A percentile compares a stretch with the other conserved stretches of the same genome.
Evolutionary conservation across 2,888 invertebrate genomes (phyloP).

Genomic region (Euzophera pinguis): DNA sequence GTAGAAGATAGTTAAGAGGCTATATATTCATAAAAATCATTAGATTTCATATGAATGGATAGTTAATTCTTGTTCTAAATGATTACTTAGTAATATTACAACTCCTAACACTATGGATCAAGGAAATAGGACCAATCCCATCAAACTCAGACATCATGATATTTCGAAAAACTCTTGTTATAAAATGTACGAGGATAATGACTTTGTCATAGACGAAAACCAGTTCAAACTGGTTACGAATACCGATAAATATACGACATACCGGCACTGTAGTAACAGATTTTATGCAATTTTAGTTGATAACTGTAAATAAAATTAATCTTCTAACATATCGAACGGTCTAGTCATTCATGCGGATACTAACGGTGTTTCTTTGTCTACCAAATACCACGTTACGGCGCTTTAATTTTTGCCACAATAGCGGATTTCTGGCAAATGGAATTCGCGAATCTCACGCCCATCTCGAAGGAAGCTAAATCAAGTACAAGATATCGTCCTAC

Average conservation of each 20-base stretch:
- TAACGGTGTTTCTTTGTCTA: constrained; percentile 43
- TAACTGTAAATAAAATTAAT: constrained; percentile 47
- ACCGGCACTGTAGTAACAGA: constrained; percentile 22
- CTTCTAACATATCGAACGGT: constrained; percentile 32
- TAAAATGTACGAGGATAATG: not conserved
- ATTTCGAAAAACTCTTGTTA: too few species aligned
- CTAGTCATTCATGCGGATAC: constrained; percentile 48
- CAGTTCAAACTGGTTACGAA: constrained; percentile 8
- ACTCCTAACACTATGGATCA: too few species aligned
- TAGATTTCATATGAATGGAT: too few species aligned
- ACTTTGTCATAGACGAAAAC: constrained; percentile 5
- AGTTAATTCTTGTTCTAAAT: too few species aligned
- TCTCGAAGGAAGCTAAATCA: constrained; percentile 27
- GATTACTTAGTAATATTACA: too few species aligned
- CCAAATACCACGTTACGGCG: constrained; percentile 16
- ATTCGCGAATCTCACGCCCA: constrained; percentile 34
- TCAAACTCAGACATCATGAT: too few species aligned
- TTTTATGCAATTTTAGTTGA: constrained; percentile 37
- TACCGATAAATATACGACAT: constrained; percentile 13
- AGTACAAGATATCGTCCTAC: constrained; percentile 39
- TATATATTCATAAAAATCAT: too few species aligned
- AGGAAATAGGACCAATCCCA: too few species aligned
- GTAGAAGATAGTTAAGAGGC: too few species aligned
- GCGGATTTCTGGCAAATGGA: constrained; percentile 35
- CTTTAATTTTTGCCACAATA: constrained; percentile 31